Base-by-base conservation (phyloP, 2,888 invertebrate genomes). In the Cosmopolites sordidus region DNA sequence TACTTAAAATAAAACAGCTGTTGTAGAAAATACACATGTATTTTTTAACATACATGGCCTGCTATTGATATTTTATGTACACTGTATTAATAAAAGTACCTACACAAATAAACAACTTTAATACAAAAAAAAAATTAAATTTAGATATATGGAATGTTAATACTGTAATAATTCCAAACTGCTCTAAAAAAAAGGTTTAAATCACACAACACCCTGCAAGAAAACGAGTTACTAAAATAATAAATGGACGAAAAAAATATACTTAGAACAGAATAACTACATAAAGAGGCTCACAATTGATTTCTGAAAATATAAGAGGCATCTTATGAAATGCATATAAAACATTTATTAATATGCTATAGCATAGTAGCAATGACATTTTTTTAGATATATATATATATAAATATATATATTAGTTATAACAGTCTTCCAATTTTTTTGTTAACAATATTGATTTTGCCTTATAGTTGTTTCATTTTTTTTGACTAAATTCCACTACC, bases 21-120 rank as follows among this genome's bases (percentile, higher is more conserved):
- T 11, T 12, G 16, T 54, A 50, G 14, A 54, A 54, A 54, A 54
- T 54, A 55, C 55, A 55, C 51, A 55, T 54, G 47, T 55, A 48
- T 54, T 50, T 37, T 29, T 51, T 43, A 51, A 43, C 38, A 43
- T 12, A 16, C 22, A 33, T 29, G 43, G 47, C 40, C 42, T 51
- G 33, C 22, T 22, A 22, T 8, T 33, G 33, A 12, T 33, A 12
- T 6, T 33, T 5, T 33, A 33, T 33, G 50, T 51, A 55, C 55
- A 55, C 8, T 47, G 43, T 42, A 29, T 43, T 41, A 54, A 39
- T 41, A 43, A 49, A 42, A 39, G 18, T 44, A 45, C 43, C 16
- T 37, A 42, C 12, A 54, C 45, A 54, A 54, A 54, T 40, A 48
- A 41, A 43, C 14, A 40, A 41, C 40, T 16, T 29, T 33, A 41